These are phyloP conservation scores for Tympanoctomys barrerae DNA, from an alignment of 2,797 vertebrate genomes.

Conservation along the genomic window DNA sequence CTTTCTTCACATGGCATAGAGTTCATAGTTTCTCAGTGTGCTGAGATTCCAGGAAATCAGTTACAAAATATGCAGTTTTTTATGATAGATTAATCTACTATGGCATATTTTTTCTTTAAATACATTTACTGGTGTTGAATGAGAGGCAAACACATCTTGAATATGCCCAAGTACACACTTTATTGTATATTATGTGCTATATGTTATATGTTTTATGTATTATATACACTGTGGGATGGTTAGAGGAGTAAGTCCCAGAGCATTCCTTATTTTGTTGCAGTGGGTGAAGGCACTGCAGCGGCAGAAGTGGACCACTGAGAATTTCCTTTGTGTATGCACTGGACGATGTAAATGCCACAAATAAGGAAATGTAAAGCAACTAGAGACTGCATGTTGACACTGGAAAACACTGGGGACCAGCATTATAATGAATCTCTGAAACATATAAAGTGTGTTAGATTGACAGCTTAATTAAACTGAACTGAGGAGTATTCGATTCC, in stretches of 20 bases:
- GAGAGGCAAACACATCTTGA: neutral
- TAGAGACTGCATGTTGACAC: neutral
- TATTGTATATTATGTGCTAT: neutral
- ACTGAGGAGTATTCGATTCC: neutral
- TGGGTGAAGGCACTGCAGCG: too few relatives aligned
- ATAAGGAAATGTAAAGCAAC: neutral
- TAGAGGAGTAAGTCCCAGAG: neutral
- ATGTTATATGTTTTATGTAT: too few relatives aligned
- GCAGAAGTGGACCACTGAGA: neutral
- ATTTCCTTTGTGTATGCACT: neutral
- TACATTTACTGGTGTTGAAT: neutral
- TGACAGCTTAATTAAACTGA: neutral
- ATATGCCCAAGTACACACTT: neutral
- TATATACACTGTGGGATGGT: neutral
- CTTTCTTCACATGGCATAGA: neutral
- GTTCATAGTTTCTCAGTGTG: neutral
- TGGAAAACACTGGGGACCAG: neutral
- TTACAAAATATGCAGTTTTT: neutral
- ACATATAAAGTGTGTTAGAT: neutral
- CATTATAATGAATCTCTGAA: neutral
- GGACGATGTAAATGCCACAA: neutral
- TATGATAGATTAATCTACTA: neutral
- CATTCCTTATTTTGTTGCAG: neutral
- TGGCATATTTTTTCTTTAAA: neutral
- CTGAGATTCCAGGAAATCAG: neutral